These are phyloP conservation scores for Corydoras sp. DNA, from an alignment of 2,113 vertebrate species.

Conservation along the genomic window DNA sequence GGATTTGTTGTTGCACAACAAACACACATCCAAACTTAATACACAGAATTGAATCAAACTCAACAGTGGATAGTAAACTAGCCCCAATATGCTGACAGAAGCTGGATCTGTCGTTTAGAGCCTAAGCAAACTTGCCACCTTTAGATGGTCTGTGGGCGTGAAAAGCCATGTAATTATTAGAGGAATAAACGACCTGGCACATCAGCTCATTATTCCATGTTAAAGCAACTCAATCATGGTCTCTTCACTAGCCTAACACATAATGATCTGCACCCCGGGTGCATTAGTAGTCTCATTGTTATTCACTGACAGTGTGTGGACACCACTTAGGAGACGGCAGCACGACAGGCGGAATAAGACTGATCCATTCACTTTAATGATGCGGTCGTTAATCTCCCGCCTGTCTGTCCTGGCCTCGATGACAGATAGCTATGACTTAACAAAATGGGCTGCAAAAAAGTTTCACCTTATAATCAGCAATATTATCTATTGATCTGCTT, in stretches of 20 bases:
- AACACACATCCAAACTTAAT: no score
- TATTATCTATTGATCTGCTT: no score
- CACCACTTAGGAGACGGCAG: conserved; percentile 48
- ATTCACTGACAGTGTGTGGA: conserved; percentile 54
- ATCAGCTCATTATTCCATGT: conserved; percentile 45
- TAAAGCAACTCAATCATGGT: conserved; percentile 45
- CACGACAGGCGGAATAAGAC: conserved; percentile 43
- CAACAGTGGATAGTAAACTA: no score
- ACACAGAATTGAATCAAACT: no score
- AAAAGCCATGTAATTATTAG: conserved; percentile 39
- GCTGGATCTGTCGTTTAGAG: no score
- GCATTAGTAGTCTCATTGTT: conserved; percentile 59
- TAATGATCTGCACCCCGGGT: conserved; percentile 38
- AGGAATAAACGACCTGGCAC: conserved; percentile 40
- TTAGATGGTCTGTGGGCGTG: conserved; percentile 5
- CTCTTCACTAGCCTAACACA: conserved; percentile 32
- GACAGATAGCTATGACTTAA: neutral
- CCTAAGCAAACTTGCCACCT: neutral
- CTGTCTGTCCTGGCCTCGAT: conserved; percentile 10
- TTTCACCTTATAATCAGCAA: no score
- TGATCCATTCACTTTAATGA: conserved; percentile 42
- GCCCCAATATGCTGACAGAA: no score
- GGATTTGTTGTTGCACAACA: no score
- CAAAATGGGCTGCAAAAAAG: neutral
- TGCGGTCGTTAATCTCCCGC: conserved; percentile 55